These are phyloP conservation scores for Sisor rabdophorus DNA, from an alignment of 2,113 vertebrate genomes.

Conservation along the genomic window DNA sequence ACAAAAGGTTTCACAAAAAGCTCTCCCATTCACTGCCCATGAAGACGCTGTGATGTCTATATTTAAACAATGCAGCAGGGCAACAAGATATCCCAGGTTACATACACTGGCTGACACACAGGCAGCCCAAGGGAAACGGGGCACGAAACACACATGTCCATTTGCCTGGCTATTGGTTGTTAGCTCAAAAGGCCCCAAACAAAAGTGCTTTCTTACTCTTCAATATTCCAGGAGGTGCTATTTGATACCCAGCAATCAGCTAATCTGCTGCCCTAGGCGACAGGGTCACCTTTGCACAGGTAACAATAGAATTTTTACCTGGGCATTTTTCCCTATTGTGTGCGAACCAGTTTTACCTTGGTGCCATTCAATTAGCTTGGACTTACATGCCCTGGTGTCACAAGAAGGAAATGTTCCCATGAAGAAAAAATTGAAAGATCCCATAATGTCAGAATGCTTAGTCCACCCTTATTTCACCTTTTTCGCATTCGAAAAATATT, in stretches of 20 bases:
- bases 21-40: conserved; percentile 38
- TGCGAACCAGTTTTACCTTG: conserved; percentile 50
- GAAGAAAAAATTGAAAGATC: conserved; percentile 11
- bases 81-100: conserved; percentile 47
- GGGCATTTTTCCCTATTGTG: conserved; percentile 58
- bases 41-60: conserved; percentile 38
- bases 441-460: background rate
- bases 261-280: conserved; percentile 78
- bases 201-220: conserved; percentile 76
- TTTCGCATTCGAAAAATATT: background rate
- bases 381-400: conserved; percentile 41
- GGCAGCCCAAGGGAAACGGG: conserved; percentile 41
- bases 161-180: conserved; percentile 45
- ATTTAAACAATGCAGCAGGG: conserved; percentile 43
- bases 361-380: conserved; percentile 48
- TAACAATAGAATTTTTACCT: conserved; percentile 70
- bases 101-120: conserved; percentile 40
- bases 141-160: conserved; percentile 51
- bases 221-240: conserved; percentile 78
- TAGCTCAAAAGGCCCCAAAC: conserved; percentile 59
- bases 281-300: conserved; percentile 77
- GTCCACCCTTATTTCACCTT: background rate
- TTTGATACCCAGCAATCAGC: conserved; percentile 78
- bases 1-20: conserved; percentile 34
- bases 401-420: conserved; percentile 51